Evolutionary conservation across 2,888 invertebrate species (phyloP), one percentile per base, ranked within the genome.

Genomic region (Anorthoa munda): DNA sequence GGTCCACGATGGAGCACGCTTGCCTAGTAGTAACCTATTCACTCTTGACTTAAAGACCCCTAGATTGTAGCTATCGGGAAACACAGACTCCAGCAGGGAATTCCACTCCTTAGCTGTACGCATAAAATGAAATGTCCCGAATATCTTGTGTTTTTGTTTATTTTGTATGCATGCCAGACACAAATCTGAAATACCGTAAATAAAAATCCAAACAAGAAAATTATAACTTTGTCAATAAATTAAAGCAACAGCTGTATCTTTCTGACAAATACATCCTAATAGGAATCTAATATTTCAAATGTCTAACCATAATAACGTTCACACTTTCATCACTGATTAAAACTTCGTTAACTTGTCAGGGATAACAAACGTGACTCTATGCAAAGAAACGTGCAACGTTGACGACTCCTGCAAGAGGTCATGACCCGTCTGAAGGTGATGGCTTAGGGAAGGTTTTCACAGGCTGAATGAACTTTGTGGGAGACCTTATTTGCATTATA

Each of bases 351-450:
- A 21, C 61, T 61, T 17, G 12, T 31, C 55, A 61, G 21, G 5
- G 58, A 45, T 50, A 60, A n/a, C 31, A 45, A 72, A 59, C 18
- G 13, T 60, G 2, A 56, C 4, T 55, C 17, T 56, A 46, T 61
- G 31, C 23, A 48, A 65, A 59, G 13, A 26, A 26, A 2, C 17
- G 46, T 26, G 26, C 39, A 66, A 81, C 1, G 50, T 66, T 53
- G 50, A 63, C 75, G 48, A 64, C 58, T 66, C 18, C 66, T 58
- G 26, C 39, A 15, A 53, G 65, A 76, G 56, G 46, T 79, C 51
- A 56, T 50, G 70, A 82, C 64, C 78, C 26, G 58, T 77, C 70
- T 77, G 66, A 51, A 46, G 51, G 21, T 17, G 23, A 63, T 63
- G 51, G 4, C 21, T 46, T 50, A 48, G 46, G 21, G 0, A 9